Evolutionary conservation across 2,113 vertebrate species (phyloP).

Genomic region (Gadus chalcogrammus): DNA sequence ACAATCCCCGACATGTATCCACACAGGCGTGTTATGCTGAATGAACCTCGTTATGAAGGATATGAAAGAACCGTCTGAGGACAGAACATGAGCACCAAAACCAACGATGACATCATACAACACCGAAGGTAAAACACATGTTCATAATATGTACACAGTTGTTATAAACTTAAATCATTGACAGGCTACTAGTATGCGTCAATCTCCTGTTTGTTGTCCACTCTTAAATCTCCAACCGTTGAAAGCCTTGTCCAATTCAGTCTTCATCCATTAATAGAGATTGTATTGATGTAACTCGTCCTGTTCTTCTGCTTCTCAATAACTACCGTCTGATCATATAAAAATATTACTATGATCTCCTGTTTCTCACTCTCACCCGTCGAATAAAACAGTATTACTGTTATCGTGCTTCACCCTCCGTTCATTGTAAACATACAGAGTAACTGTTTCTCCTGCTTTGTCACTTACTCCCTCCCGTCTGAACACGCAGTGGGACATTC

Average conservation of each 20-base stretch:
- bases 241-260: not conserved
- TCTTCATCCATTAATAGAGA: not conserved
- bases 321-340: not conserved
- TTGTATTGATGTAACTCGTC: not conserved
- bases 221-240: no score
- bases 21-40: not conserved
- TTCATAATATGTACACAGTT: not conserved
- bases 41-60: not conserved
- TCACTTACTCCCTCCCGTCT: conserved; percentile 23
- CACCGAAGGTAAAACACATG: conserved; percentile 59
- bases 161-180: no score
- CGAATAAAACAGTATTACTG: not conserved
- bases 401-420: not conserved
- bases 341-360: no score
- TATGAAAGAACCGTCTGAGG: not conserved
- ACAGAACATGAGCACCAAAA: conserved; percentile 42
- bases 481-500: conserved; percentile 71
- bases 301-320: conserved; percentile 16
- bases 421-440: no score
- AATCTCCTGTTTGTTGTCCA: no score
- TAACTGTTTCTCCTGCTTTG: conserved; percentile 33
- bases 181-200: no score
- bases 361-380: no score
- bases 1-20: not conserved
- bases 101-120: conserved; percentile 66